phyloP scores from a whole-genome alignment of 2,113 vertebrate species.

The Struthidea cinerea region DNA sequence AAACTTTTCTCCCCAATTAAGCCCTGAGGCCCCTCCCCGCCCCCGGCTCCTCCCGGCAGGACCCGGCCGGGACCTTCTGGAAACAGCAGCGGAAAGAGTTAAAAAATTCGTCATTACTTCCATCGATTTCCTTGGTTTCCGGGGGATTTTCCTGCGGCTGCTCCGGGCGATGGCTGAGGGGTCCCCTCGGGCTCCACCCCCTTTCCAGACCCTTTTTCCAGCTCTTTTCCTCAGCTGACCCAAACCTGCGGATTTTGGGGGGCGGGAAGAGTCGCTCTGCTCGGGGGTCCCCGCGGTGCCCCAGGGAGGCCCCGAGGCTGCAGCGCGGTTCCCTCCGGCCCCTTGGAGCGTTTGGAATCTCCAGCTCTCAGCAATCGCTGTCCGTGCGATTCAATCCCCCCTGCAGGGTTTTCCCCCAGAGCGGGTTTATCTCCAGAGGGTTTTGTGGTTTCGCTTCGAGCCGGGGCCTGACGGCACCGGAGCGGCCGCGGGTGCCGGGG shows the following conservation, averaged over 20 bases:
- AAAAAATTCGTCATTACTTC: background rate
- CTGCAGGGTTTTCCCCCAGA: background rate
- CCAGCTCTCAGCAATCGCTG: background rate
- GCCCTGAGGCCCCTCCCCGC: background rate
- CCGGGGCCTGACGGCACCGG: background rate
- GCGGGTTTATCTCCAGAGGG: background rate
- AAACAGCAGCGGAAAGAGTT: background rate
- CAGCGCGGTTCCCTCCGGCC: background rate
- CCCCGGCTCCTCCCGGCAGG: fast-evolving
- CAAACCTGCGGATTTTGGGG: background rate
- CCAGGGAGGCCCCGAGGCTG: background rate
- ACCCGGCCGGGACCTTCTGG: background rate
- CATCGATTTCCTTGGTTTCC: background rate
- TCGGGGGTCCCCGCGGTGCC: fast-evolving
- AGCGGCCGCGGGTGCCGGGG: background rate
- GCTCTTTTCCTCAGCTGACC: background rate
- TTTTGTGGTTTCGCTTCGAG: background rate
- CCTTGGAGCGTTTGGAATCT: background rate
- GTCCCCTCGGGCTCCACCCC: fast-evolving
- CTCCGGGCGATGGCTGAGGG: fast-evolving
- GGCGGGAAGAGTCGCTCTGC: background rate
- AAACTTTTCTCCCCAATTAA: too few species aligned
- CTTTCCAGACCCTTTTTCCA: background rate
- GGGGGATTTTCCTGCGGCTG: too few species aligned
- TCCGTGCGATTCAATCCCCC: fast-evolving